These are phyloP conservation scores for Penelope pileata DNA, from an alignment of 2,113 vertebrate genomes.

Conservation along the genomic window DNA sequence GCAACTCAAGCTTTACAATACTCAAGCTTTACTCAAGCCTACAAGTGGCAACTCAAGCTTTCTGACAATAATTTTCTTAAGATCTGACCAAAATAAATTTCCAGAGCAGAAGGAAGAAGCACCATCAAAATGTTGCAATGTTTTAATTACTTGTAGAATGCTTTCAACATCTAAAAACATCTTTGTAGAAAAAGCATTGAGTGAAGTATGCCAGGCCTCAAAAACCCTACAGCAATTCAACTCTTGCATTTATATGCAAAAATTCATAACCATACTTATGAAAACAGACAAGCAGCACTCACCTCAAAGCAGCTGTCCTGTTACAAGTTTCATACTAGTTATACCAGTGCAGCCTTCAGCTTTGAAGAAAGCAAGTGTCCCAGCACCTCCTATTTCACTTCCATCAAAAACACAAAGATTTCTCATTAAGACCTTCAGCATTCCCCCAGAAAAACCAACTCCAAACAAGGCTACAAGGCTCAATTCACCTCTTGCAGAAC, in stretches of 20 bases:
- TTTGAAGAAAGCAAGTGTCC: background rate
- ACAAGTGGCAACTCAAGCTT: background rate
- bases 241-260: constrained; percentile 3
- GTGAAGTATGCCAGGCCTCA: background rate
- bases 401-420: background rate
- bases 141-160: background rate
- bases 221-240: constrained; percentile 13
- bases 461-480: background rate
- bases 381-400: background rate
- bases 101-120: background rate
- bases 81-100: background rate
- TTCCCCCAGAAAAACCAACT: background rate
- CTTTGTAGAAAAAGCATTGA: background rate
- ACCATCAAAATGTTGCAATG: background rate
- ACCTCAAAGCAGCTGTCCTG: constrained; percentile 23
- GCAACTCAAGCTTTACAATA: background rate
- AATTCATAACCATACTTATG: constrained; percentile 26
- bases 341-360: background rate
- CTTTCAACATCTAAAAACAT: background rate
- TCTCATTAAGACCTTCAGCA: background rate
- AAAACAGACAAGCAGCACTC: constrained; percentile 34
- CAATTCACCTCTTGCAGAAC: background rate
- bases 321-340: background rate
- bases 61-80: background rate
- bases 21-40: background rate